Percentiles rank a stretch among this genome's conserved stretches.
phyloP scores from a whole-genome alignment of 2,113 vertebrate genomes.

The Cranoglanis bouderius region DNA sequence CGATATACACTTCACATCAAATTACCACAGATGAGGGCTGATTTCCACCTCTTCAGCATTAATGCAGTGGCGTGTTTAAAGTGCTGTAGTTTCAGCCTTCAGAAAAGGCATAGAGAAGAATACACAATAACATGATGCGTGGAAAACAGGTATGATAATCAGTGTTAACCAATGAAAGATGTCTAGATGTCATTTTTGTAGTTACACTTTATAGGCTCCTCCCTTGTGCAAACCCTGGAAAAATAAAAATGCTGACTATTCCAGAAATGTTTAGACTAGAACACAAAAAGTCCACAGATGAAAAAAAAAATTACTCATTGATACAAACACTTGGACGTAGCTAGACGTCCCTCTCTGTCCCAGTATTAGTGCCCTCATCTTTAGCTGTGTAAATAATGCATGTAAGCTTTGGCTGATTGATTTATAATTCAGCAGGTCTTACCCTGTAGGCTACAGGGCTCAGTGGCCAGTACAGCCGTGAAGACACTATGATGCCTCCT shows the following conservation, averaged over 20 bases:
- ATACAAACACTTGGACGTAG: neutral
- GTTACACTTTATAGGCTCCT: neutral
- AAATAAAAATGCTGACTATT: neutral
- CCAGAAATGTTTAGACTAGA: neutral
- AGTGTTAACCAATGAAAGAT: neutral
- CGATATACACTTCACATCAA: neutral
- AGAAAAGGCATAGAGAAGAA: neutral
- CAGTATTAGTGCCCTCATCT: conserved; percentile 52
- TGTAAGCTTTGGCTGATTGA: conserved; percentile 59
- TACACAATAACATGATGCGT: neutral
- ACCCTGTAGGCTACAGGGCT: conserved; percentile 39
- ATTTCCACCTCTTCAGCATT: neutral
- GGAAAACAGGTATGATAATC: neutral
- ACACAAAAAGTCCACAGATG: conserved; percentile 1
- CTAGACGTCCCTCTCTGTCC: conserved; percentile 9
- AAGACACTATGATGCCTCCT: conserved; percentile 31
- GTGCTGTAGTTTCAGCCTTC: neutral
- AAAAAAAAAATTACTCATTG: neutral
- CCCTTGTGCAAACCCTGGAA: neutral
- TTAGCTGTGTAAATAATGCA: conserved; percentile 63
- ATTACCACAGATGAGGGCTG: neutral
- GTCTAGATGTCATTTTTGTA: neutral
- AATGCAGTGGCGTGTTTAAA: neutral
- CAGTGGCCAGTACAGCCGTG: conserved; percentile 1
- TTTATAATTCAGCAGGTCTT: conserved; percentile 62